phyloP scores from a whole-genome alignment of 1,140 invertebrate species.

The Rhizoglyphus robini region DNA sequence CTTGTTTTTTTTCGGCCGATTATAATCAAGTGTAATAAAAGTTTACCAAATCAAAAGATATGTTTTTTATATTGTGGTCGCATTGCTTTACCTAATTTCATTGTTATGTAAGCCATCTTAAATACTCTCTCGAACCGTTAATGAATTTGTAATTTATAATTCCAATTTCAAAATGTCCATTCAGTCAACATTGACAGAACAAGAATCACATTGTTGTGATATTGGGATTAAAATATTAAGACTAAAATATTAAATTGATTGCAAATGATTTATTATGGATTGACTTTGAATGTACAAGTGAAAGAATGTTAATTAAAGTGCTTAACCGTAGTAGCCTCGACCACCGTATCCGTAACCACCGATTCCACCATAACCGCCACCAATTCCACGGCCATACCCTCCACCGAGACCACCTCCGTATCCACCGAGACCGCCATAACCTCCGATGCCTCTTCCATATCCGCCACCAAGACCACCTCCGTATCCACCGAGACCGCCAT shows the following conservation, averaged over 20 bases:
- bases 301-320: background rate
- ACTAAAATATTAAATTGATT: background rate
- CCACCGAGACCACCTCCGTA: no score
- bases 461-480: background rate
- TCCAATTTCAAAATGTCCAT: background rate
- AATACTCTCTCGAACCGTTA: no score
- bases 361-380: background rate
- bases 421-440: conserved; percentile 1
- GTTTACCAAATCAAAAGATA: no score
- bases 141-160: background rate
- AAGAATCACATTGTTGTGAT: background rate
- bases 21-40: no score
- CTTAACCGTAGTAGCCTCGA: conserved; percentile 11
- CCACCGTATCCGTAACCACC: conserved; percentile 12
- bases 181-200: background rate
- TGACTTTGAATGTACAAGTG: background rate
- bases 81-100: no score
- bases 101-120: no score
- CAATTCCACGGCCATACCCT: conserved; percentile 5
- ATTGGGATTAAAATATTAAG: background rate
- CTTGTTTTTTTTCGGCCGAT: no score
- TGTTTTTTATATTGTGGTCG: no score
- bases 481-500: no score
- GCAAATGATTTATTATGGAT: background rate
- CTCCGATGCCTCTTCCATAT: no score